Conservation (phyloP, 2,113 vertebrate species). For the Tragelaphus scriptus region DNA sequence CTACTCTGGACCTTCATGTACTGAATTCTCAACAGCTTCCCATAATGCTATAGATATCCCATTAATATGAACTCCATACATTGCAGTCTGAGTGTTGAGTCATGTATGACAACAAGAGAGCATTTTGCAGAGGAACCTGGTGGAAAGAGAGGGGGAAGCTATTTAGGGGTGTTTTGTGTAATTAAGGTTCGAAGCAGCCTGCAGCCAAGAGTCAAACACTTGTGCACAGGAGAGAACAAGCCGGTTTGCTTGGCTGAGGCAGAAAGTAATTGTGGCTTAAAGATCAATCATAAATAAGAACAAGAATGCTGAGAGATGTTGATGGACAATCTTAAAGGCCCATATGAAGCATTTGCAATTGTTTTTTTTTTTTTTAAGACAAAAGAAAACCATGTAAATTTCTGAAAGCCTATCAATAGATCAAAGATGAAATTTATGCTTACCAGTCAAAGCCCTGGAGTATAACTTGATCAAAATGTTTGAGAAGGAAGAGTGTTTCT, state of each 20-base stretch:
- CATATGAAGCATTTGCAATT: background rate
- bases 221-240: background rate
- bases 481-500: background rate
- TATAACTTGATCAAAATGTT: slow-evolving; percentile 33
- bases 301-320: background rate
- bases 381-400: slow-evolving; percentile 21
- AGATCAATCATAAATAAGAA: slow-evolving; percentile 50
- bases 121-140: background rate
- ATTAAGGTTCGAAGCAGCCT: background rate
- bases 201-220: background rate
- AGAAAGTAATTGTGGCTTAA: slow-evolving; percentile 38
- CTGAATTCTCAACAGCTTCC: background rate
- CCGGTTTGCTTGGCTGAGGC: background rate
- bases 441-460: background rate
- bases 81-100: background rate
- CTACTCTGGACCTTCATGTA: background rate
- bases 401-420: background rate
- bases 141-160: background rate
- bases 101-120: background rate
- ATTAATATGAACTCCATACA: background rate
- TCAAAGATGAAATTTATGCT: slow-evolving; percentile 22
- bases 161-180: background rate
- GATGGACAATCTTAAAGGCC: background rate
- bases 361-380: background rate
- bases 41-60: background rate